phyloP scores from a whole-genome alignment of 2,113 vertebrate genomes.

The Corapipo altera region DNA sequence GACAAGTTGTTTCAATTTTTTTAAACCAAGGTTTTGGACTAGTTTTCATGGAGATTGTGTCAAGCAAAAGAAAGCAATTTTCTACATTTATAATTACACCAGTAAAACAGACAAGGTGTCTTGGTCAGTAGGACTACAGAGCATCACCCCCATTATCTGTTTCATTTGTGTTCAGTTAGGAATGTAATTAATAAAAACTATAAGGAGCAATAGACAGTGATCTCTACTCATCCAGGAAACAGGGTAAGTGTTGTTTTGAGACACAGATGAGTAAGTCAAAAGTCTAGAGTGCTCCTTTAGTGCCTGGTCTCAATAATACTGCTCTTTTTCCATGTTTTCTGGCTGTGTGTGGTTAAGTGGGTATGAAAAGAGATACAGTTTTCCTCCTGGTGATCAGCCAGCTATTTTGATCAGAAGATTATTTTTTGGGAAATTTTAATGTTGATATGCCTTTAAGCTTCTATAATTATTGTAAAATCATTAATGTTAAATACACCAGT shows the following conservation, averaged over 20 bases:
- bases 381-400: background rate
- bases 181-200: background rate
- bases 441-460: background rate
- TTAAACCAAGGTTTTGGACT: background rate
- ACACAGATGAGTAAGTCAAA: background rate
- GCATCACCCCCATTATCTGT: background rate
- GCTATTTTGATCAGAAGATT: background rate
- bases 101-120: background rate
- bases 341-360: background rate
- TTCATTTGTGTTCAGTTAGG: background rate
- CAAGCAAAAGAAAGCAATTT: background rate
- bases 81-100: background rate
- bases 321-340: background rate
- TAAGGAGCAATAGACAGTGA: background rate
- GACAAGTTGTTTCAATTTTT: background rate
- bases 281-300: background rate
- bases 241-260: background rate
- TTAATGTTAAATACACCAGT: background rate
- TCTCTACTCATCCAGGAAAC: background rate
- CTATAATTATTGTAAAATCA: background rate
- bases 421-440: background rate
- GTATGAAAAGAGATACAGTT: background rate
- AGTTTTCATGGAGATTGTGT: background rate
- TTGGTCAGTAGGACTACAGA: background rate
- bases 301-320: background rate